phyloP scores from a whole-genome alignment of 2,888 invertebrate species.

The Dorcus parallelipipedus region DNA sequence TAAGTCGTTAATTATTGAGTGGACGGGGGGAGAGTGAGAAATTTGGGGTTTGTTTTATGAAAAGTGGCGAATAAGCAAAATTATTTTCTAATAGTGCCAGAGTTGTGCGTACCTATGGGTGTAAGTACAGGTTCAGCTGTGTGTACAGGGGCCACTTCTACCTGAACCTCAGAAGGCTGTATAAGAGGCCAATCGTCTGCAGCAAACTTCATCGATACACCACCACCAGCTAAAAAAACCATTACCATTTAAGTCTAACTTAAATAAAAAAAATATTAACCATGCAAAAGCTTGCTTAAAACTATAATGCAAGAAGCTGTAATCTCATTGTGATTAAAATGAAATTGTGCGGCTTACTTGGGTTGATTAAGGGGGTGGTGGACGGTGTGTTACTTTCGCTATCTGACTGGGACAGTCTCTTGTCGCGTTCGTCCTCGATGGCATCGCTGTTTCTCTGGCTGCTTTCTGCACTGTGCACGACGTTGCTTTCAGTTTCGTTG shows the following conservation, averaged over 20 bases:
- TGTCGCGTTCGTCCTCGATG: slow-evolving; percentile 36
- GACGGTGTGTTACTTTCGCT: slow-evolving; percentile 13
- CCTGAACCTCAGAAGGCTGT: slow-evolving; percentile 70
- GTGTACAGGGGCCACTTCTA: slow-evolving; percentile 69
- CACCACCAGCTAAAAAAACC: slow-evolving; percentile 36
- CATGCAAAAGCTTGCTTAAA: not conserved
- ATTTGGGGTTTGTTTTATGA: not conserved
- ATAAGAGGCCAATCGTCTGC: slow-evolving; percentile 62
- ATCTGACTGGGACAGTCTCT: slow-evolving; percentile 23
- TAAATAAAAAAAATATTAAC: not conserved
- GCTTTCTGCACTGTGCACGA: slow-evolving; percentile 21
- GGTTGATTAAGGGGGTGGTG: not conserved
- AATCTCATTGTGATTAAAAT: too few species aligned
- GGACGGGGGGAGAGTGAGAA: not conserved
- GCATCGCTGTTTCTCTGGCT: slow-evolving; percentile 29
- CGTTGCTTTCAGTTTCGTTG: slow-evolving; percentile 21
- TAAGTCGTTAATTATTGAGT: not conserved
- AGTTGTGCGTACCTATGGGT: slow-evolving; percentile 59
- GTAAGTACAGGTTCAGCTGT: slow-evolving; percentile 75
- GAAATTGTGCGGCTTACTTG: slow-evolving; percentile 4
- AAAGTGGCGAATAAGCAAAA: slow-evolving; percentile 2
- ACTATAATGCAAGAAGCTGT: not conserved
- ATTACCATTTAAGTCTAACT: not conserved
- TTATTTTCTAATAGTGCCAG: slow-evolving; percentile 2
- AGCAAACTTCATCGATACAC: slow-evolving; percentile 55